Conservation (phyloP, 2,113 vertebrate genomes). For the Oreocharis arfaki region DNA sequence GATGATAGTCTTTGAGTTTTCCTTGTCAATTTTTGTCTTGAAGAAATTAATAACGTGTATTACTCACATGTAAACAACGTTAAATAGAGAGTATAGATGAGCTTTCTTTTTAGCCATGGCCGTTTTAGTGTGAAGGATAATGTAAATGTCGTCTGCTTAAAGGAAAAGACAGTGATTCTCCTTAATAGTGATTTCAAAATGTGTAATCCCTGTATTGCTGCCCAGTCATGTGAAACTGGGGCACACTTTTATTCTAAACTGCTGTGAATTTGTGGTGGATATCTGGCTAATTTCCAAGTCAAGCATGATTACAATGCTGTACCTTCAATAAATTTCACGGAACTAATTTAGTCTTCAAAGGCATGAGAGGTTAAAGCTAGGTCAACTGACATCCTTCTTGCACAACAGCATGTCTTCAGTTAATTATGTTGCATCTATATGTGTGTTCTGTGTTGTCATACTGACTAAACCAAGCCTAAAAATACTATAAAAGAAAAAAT, state of each 20-base stretch:
- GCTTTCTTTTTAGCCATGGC: neutral
- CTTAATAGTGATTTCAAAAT: neutral
- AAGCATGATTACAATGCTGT: constrained; percentile 12
- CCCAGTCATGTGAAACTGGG: neutral
- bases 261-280: neutral
- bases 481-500: neutral
- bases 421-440: constrained; percentile 47
- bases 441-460: constrained; percentile 38
- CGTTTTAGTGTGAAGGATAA: neutral
- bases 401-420: neutral
- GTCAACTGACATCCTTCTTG: constrained; percentile 35
- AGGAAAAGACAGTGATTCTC: neutral
- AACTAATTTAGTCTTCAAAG: constrained; percentile 52
- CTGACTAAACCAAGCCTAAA: constrained; percentile 11
- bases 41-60: neutral
- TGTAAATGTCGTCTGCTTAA: neutral
- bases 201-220: neutral
- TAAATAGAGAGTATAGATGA: neutral
- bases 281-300: constrained; percentile 40
- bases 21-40: neutral
- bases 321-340: constrained; percentile 17
- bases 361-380: constrained; percentile 18
- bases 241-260: neutral
- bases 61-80: neutral
- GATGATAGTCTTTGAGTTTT: neutral